Base-by-base conservation (phyloP, 2,797 vertebrate species). In the Vespertilio murinus region DNA sequence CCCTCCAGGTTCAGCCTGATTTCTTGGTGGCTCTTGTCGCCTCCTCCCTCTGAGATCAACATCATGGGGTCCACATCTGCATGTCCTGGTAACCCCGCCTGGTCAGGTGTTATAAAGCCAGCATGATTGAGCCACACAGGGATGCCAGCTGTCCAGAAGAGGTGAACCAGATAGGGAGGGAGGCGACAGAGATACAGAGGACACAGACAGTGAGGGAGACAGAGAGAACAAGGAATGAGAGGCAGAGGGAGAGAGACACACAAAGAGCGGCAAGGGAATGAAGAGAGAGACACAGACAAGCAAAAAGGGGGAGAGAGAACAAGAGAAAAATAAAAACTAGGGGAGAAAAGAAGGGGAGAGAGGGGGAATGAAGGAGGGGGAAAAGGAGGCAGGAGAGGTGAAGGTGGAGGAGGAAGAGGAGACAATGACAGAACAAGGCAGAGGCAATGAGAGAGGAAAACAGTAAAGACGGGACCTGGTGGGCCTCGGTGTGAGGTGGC, bases 101-200 rank as follows among this genome's bases (percentile, higher is more conserved):
- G 1, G 28, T 7, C 20, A 13, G 84, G 47, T 35, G 28, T 33
- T 40, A 45, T 2, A 30, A 10, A 20, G 33, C 2, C 3, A 52
- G 52, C 14, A 73, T 0, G 35, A 61, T 2, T 0, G 71, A 52
- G n/a, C 23, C 38, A 20, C 23, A 14, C 6, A 16, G 64, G 2
- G 3, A 16, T 33, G 49, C 23, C 4, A 0, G 1, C 16, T 16
- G 1, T 6, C 35, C 0, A 0, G 79, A 49, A 81, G 56, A 67
- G 52, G 74, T 2, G 64, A 59, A 23, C 71, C 47, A 5, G 64
- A 54, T 20, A 22, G 33, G 23, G 22, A 35, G 22, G 33, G 40
- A 79, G 49, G 7, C 65, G 56, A 28, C 42, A 54, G 59, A 65
- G 69, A 54, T 13, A 25, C 25, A 33, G 75, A 35, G 45, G 69